Evolutionary conservation across 1,140 invertebrate species (phyloP), one percentile per base, ranked within the genome.

Genomic region (Eufriesea mexicana): DNA sequence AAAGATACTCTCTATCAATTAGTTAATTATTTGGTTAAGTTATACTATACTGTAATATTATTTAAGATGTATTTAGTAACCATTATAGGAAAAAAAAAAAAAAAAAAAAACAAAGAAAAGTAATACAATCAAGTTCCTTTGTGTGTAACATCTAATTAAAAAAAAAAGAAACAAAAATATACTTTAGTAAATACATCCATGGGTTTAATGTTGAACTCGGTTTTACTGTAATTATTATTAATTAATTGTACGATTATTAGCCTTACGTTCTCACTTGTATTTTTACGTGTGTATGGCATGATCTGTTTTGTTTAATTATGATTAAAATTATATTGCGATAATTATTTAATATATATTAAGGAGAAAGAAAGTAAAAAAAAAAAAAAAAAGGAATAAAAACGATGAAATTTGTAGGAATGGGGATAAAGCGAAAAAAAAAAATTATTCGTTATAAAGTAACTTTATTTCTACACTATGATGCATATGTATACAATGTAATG

Each of bases 141-240:
- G 14, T 4, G 10, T 51, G 45, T 2, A 9, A 14, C 51, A 51
- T 18, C 42, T 49, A 7, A 49, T 62, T n/a, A 35, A 57, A 57
- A 5, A n/a, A n/a, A 28, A 51, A 49, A 28, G 14, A 18, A 25
- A 55, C 6, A 28, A 70, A 10, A 25, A 14, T 2, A 5, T 35
- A 72, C 6, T 25, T 20, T 35, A 64, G 25, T 47, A 64, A 71
- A 49, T 51, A 23, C 45, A 14, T 70, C 61, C 16, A 28, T 23
- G 25, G 35, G 2, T 62, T 72, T 49, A 54, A 51, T 54, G 18
- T 54, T 4, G 10, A 45, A 54, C 16, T 73, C 57, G 62, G 55
- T 79, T 72, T 71, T 79, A 79, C 28, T 79, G 28, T 51, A 72
- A 72, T 61, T 72, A 62, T 42, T 23, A 79, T 71, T 47, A 47